phyloP scores from a whole-genome alignment of 1,140 invertebrate species.

The Anastatus disparis region DNA sequence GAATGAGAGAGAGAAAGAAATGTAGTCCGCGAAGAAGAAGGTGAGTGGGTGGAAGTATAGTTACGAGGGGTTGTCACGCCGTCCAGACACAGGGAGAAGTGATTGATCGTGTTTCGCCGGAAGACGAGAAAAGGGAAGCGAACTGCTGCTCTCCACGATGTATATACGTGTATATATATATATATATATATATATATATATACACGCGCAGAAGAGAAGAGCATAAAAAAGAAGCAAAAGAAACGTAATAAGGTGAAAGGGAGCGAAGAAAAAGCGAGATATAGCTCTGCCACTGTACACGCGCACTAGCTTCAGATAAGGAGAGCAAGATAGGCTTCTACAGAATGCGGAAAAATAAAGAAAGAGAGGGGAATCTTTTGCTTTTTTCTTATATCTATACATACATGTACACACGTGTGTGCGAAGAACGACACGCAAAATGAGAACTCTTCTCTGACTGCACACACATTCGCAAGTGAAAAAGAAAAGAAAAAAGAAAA shows the following conservation, averaged over 20 bases:
- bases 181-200: neutral
- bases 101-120: conserved; percentile 67
- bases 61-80: conserved; percentile 52
- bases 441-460: no score
- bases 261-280: conserved; percentile 49
- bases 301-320: conserved; percentile 35
- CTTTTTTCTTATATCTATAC: neutral
- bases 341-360: conserved; percentile 33
- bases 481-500: conserved; percentile 37
- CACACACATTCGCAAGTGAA: conserved; percentile 37
- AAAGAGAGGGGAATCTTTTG: conserved; percentile 32
- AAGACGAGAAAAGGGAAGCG: conserved; percentile 53
- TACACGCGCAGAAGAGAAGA: conserved; percentile 22
- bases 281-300: conserved; percentile 39
- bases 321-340: conserved; percentile 21
- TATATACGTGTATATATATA: neutral
- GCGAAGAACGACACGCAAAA: no score
- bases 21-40: neutral
- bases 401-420: neutral
- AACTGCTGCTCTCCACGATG: neutral
- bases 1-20: conserved; percentile 43
- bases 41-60: conserved; percentile 22
- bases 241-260: conserved; percentile 42
- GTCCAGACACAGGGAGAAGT: conserved; percentile 62
- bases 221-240: conserved; percentile 37